Percentiles rank a stretch among this genome's conserved stretches.
phyloP scores from a whole-genome alignment of 1,140 invertebrate species.

The Sycophila sp. region DNA sequence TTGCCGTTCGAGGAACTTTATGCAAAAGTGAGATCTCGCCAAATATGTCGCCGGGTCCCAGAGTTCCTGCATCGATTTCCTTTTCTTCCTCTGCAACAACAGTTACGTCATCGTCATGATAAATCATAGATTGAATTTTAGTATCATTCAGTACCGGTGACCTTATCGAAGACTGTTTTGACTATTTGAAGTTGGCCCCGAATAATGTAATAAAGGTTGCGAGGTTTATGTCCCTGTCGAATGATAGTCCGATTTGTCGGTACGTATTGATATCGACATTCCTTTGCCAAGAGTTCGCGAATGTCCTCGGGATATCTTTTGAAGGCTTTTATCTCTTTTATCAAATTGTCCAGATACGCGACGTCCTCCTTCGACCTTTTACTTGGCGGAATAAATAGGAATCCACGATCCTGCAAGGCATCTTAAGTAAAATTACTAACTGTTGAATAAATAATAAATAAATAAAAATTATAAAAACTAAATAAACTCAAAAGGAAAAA shows the following conservation, averaged over 20 bases:
- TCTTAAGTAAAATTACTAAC: not conserved
- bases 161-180: constrained; percentile 64
- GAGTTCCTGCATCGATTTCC: constrained; percentile 45
- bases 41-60: constrained; percentile 69
- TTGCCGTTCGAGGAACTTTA: constrained; percentile 68
- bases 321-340: constrained; percentile 46
- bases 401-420: constrained; percentile 54
- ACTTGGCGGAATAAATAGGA: constrained; percentile 40
- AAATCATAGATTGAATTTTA: too few species aligned
- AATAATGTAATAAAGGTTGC: constrained; percentile 70
- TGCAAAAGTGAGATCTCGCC: constrained; percentile 73
- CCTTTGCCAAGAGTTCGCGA: constrained; percentile 65
- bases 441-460: not conserved
- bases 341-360: constrained; percentile 42
- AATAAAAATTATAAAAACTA: too few species aligned
- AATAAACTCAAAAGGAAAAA: too few species aligned
- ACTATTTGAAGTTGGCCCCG: constrained; percentile 68
- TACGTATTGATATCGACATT: constrained; percentile 70
- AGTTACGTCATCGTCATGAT: not conserved
- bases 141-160: constrained; percentile 61
- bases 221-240: constrained; percentile 68
- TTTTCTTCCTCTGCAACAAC: constrained; percentile 41
- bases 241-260: constrained; percentile 67
- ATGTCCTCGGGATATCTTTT: constrained; percentile 62
- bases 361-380: constrained; percentile 41